phyloP scores from a whole-genome alignment of 2,113 vertebrate species.

The Uria aalge region DNA sequence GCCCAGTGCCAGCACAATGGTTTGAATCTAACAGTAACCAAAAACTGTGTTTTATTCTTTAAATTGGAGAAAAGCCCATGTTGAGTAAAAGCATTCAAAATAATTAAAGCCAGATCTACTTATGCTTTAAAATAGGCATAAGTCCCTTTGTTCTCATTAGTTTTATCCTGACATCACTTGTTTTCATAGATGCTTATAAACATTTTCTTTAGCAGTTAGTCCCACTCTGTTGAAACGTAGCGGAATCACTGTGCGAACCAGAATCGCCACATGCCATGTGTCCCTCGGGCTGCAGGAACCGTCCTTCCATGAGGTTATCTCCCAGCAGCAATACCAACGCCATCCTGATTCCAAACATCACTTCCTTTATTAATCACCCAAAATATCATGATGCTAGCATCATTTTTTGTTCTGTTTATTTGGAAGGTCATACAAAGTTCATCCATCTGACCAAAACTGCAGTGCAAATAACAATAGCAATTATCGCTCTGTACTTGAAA shows the following conservation, averaged over 20 bases:
- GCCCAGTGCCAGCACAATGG: not conserved
- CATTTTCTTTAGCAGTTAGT: not conserved
- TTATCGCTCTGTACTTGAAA: not conserved
- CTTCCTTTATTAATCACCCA: not conserved
- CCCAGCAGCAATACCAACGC: not conserved
- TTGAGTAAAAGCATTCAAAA: not conserved
- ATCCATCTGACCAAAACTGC: not conserved
- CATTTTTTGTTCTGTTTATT: not conserved
- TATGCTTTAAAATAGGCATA: not conserved
- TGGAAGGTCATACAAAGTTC: not conserved
- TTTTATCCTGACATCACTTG: not conserved
- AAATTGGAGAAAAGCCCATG: not conserved
- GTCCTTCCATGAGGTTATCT: not conserved
- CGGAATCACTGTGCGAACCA: not conserved
- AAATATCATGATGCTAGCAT: not conserved
- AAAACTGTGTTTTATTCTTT: slow-evolving; percentile 5
- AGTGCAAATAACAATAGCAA: not conserved
- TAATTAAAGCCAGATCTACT: slow-evolving; percentile 9
- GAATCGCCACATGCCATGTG: fast-evolving
- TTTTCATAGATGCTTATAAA: not conserved
- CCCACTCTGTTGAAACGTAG: not conserved
- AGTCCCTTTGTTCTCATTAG: slow-evolving; percentile 1
- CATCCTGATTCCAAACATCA: not conserved
- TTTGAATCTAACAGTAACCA: slow-evolving; percentile 10
- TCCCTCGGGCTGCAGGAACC: not conserved